Percentiles rank a stretch among this genome's conserved stretches.
phyloP scores from a whole-genome alignment of 1,140 invertebrate genomes.

The Patella vulgata region DNA sequence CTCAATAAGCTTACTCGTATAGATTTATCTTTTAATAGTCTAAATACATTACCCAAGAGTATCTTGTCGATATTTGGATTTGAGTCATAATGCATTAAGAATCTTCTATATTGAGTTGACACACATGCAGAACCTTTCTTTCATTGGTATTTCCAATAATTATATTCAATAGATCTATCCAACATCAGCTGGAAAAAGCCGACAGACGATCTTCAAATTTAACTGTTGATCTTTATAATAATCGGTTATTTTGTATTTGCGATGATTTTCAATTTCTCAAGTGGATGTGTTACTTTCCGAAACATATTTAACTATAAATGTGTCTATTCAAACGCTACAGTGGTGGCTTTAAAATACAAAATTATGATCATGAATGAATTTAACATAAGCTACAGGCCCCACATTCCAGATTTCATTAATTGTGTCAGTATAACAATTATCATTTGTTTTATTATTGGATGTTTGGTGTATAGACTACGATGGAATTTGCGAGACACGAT shows the following conservation, averaged over 20 bases:
- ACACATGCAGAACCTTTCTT: slow-evolving; percentile 15
- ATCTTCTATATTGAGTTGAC: slow-evolving; percentile 18
- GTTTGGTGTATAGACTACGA: slow-evolving; percentile 32
- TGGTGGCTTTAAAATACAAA: not conserved
- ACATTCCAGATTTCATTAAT: slow-evolving; percentile 14
- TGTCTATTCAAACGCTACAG: slow-evolving; percentile 13
- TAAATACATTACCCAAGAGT: slow-evolving; percentile 6
- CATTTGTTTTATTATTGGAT: slow-evolving; percentile 17
- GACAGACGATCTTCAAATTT: not conserved
- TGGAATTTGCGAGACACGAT: slow-evolving; percentile 47
- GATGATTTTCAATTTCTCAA: slow-evolving; percentile 27
- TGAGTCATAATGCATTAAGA: slow-evolving; percentile 22
- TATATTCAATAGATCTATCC: slow-evolving; percentile 9
- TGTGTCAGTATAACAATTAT: slow-evolving; percentile 11
- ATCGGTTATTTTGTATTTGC: slow-evolving; percentile 34
- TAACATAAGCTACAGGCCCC: slow-evolving; percentile 16
- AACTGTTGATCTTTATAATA: slow-evolving; percentile 17
- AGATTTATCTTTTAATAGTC: slow-evolving; percentile 32
- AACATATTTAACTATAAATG: slow-evolving; percentile 22
- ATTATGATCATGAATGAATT: slow-evolving; percentile 15
- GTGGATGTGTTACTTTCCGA: slow-evolving; percentile 26
- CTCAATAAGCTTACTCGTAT: slow-evolving; percentile 18
- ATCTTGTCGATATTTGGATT: slow-evolving; percentile 17
- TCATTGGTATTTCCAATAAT: slow-evolving; percentile 27
- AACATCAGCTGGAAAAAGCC: slow-evolving; percentile 3